Base-by-base conservation (phyloP, 2,888 invertebrate genomes). In the Heliconius cydno region DNA sequence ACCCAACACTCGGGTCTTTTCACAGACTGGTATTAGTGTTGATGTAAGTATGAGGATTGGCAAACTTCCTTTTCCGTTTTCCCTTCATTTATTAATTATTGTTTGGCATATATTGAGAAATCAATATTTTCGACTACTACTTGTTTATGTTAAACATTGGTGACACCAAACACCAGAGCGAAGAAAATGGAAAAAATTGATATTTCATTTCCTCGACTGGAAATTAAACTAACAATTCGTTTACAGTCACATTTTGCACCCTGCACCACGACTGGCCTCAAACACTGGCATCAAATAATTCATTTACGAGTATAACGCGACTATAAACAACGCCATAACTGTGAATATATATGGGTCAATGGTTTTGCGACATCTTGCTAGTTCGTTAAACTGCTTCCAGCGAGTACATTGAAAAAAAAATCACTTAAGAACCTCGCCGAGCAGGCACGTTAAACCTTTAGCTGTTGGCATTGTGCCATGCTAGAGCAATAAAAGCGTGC, bases 1-100 rank as follows among this genome's bases (percentile, higher is more conserved):
- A 84, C 97, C 97, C n/a, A 96, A 97, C 84, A 97, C 97, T 13
- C 95, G 96, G 82, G 96, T 97, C 75, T 97, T 97, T 89, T 96
- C 96, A 6, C 95, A 96, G 84, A 96, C 96, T 5, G 97, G 96
- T 76, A 94, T 96, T 81, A 94, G 93, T 84, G 97, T 97, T 81
- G 97, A 97, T 90, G 97, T 97, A 91, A 97, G 97, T 96, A 78
- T 78, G 9, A 22, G 1, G 5, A 46, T 67, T 15, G 5, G 60
- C 10, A 65, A 52, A 65, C 13, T 65, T 60, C 2, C 19, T 60
- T n/a, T n/a, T n/a, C 19, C n/a, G n/a, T 60, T 60, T 60, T 60
- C n/a, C n/a, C 1, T 3, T n/a, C 10, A n/a, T n/a, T 10, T 10
- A 60, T 60, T n/a, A 41, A 41, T 41, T 41, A 41, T 41, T 41